A percentile compares a stretch with the other conserved stretches of the same genome.
These are phyloP conservation scores for Venusia cambrica DNA, from an alignment of 2,888 invertebrate genomes.

Conservation along the genomic window DNA sequence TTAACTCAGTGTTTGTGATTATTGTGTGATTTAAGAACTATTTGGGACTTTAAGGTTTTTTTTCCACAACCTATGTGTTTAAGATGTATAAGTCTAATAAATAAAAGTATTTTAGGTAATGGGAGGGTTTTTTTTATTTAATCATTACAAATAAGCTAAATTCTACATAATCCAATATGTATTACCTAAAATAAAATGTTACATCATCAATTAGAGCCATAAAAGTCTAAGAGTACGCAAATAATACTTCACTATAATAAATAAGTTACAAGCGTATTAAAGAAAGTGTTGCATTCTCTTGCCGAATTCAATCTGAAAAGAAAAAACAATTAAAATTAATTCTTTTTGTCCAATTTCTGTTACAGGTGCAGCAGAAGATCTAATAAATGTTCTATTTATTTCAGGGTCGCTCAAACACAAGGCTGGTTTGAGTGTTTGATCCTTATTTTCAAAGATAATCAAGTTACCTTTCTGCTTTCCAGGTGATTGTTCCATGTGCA, in stretches of 20 bases:
- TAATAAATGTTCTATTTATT: constrained; percentile 54
- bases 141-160: constrained; percentile 34
- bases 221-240: constrained; percentile 28
- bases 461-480: constrained; percentile 79
- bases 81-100: constrained; percentile 55
- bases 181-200: constrained; percentile 43
- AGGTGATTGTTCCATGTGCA: constrained; percentile 79
- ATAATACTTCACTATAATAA: constrained; percentile 41
- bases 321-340: constrained; percentile 58
- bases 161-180: constrained; percentile 32
- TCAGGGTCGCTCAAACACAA: constrained; percentile 63
- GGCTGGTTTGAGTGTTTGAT: constrained; percentile 68
- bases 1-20: constrained; percentile 66
- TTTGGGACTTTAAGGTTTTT: constrained; percentile 46
- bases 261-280: constrained; percentile 27
- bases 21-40: constrained; percentile 44
- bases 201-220: constrained; percentile 38
- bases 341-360: constrained; percentile 71
- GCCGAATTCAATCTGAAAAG: constrained; percentile 64
- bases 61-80: constrained; percentile 28
- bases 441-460: constrained; percentile 47
- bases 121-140: constrained; percentile 60
- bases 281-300: constrained; percentile 38
- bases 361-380: constrained; percentile 73
- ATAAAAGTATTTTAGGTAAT: constrained; percentile 62